phyloP scores from a whole-genome alignment of 2,888 invertebrate genomes.

The Drosophila ezoana region DNA sequence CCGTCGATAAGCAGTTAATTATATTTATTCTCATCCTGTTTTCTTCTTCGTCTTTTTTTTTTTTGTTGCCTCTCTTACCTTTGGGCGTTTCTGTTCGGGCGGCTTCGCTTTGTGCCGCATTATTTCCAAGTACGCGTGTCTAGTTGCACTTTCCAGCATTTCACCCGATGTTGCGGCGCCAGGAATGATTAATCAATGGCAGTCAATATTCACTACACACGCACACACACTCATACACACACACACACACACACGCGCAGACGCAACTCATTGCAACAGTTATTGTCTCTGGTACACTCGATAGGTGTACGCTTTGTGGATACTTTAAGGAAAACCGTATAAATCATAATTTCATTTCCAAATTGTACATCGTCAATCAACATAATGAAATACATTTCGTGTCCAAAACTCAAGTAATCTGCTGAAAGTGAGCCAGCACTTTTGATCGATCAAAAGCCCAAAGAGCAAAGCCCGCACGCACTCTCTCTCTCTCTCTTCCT shows the following conservation, averaged over 20 bases:
- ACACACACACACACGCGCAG: slow-evolving; percentile 4
- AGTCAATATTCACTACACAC: slow-evolving; percentile 56
- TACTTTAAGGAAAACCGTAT: slow-evolving; percentile 60
- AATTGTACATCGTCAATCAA: slow-evolving; percentile 77
- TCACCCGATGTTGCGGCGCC: slow-evolving; percentile 63
- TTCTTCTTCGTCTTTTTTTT: slow-evolving; percentile 10
- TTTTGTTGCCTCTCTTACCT: slow-evolving; percentile 27
- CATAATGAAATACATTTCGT: slow-evolving; percentile 66
- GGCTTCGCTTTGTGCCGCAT: slow-evolving; percentile 65
- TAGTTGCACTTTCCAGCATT: slow-evolving; percentile 72
- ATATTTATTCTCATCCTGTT: slow-evolving; percentile 74
- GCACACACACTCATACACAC: slow-evolving; percentile 14
- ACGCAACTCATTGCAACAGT: slow-evolving; percentile 50
- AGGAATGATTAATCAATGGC: slow-evolving; percentile 76
- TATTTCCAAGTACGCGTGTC: slow-evolving; percentile 76
- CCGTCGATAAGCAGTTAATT: slow-evolving; percentile 78
- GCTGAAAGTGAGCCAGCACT: slow-evolving; percentile 67
- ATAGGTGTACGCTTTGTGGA: slow-evolving; percentile 17
- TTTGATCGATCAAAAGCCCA: slow-evolving; percentile 51
- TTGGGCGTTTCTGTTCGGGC: slow-evolving; percentile 57
- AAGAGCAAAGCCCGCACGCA: slow-evolving; percentile 1
- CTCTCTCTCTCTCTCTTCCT: background rate
- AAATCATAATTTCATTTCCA: slow-evolving; percentile 74
- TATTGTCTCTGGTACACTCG: slow-evolving; percentile 23
- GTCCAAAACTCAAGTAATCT: slow-evolving; percentile 55